Evolutionary conservation across 2,888 invertebrate genomes (phyloP), one percentile per base, ranked within the genome.

Genomic region (Cosmopolites sordidus): DNA sequence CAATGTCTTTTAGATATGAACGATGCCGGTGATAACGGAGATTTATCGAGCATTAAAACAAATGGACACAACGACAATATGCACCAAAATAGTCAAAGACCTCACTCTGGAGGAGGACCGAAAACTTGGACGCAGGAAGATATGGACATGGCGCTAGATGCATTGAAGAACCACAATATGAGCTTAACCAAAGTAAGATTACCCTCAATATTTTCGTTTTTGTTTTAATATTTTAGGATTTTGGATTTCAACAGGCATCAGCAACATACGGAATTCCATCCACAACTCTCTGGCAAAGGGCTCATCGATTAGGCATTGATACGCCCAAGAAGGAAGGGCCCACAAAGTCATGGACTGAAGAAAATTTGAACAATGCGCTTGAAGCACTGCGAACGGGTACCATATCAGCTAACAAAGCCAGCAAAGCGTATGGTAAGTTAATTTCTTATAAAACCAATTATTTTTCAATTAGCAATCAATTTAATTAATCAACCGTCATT

Each of bases 301-400:
- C 92, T 27, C 92, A 92, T 75, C 80, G 90, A 49, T 76, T 91
- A 68, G 92, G 92, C 62, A 92, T 92, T 71, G 91, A 91, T 75
- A 92, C 92, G 58, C 92, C 92, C 54, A 92, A 92, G 78, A 90
- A 90, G 75, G 92, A 92, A 69, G 90, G 89, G 38, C 84, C 86
- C 9, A 84, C 89, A 47, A 90, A 91, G 75, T 87, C 89, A 4
- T 92, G 92, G 92, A 88, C 87, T 62, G 90, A 91, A 73, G 87
- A 86, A 59, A 89, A 88, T 66, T 76, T 92, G 55, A 86, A 88
- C 62, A 87, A 81, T 51, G 92, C 92, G 0, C 76, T 92, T 60
- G 88, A 88, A 65, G 92, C 92, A 6, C 73, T 92, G 22, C 76
- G 92, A 46, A 88, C 88, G 11, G 92, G 92, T 8, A 85, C 88